Percentiles rank a stretch among this genome's conserved stretches.
phyloP scores from a whole-genome alignment of 2,888 invertebrate species.

The Rotaria macrura region DNA sequence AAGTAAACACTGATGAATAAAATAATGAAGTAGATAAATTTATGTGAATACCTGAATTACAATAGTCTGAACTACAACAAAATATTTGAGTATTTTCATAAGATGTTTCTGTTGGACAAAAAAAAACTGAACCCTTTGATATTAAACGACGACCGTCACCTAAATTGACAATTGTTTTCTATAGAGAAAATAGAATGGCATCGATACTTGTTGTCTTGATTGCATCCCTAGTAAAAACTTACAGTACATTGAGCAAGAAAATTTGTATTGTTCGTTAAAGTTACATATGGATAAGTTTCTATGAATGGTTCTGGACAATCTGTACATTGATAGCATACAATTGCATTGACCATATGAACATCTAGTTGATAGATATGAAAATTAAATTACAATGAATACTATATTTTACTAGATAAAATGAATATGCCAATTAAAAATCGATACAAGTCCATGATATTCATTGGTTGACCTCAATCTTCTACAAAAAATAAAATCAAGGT shows the following conservation, averaged over 20 bases:
- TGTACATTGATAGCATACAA: neutral
- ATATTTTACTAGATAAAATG: neutral
- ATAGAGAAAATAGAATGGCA: neutral
- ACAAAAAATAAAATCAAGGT: neutral
- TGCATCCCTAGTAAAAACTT: neutral
- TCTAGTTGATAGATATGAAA: neutral
- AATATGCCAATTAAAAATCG: neutral
- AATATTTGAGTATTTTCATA: neutral
- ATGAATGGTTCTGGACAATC: conserved; percentile 4
- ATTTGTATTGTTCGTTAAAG: neutral
- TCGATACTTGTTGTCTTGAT: neutral
- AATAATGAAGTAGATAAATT: neutral
- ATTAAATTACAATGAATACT: too few relatives aligned
- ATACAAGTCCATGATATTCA: neutral
- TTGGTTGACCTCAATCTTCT: neutral
- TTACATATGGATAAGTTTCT: neutral
- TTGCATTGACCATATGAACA: neutral
- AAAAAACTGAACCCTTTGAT: neutral
- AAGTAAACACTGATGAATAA: neutral
- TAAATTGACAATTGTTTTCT: neutral
- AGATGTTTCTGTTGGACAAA: neutral
- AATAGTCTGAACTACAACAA: neutral
- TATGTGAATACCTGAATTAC: neutral
- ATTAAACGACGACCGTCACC: neutral
- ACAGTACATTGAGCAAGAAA: neutral